Evolutionary conservation across 2,888 invertebrate species (phyloP).

Genomic region (Drosophila maculinotata): DNA sequence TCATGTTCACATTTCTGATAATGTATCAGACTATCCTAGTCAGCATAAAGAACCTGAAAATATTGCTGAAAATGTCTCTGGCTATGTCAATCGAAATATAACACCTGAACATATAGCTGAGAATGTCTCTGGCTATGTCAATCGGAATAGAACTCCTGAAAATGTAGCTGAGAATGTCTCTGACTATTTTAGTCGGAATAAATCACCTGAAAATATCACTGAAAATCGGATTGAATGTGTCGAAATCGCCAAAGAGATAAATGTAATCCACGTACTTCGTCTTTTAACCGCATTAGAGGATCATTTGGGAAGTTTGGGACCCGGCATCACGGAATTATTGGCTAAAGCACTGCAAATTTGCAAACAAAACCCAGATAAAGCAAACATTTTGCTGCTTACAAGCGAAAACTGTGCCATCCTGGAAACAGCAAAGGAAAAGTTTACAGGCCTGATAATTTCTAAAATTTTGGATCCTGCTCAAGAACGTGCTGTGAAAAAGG

Average conservation of each 20-base stretch:
- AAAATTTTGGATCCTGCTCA: constrained; percentile 87
- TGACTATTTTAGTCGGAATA: neutral
- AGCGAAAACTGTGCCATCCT: constrained; percentile 88
- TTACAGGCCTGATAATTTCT: constrained; percentile 88
- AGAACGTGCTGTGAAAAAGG: constrained; percentile 89
- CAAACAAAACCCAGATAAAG: constrained; percentile 87
- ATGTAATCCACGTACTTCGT: constrained; percentile 89
- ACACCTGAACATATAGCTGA: neutral
- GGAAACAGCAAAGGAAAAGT: constrained; percentile 83
- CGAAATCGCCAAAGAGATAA: constrained; percentile 57
- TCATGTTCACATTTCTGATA: constrained; percentile 87
- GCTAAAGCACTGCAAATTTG: constrained; percentile 74
- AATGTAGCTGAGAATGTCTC: neutral
- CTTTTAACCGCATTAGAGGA: constrained; percentile 92
- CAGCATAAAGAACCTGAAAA: neutral
- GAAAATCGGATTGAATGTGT: neutral
- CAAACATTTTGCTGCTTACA: constrained; percentile 89
- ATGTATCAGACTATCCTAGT: neutral
- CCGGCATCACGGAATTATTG: constrained; percentile 89
- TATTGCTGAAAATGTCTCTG: neutral
- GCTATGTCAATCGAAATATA: neutral
- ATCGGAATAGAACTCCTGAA: constrained; percentile 50
- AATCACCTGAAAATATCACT: neutral
- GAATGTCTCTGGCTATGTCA: neutral
- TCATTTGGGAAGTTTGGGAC: constrained; percentile 92